Percentiles rank a stretch among this genome's conserved stretches.
These are phyloP conservation scores for Salmo trutta DNA, from an alignment of 2,797 vertebrate genomes.

Conservation along the genomic window DNA sequence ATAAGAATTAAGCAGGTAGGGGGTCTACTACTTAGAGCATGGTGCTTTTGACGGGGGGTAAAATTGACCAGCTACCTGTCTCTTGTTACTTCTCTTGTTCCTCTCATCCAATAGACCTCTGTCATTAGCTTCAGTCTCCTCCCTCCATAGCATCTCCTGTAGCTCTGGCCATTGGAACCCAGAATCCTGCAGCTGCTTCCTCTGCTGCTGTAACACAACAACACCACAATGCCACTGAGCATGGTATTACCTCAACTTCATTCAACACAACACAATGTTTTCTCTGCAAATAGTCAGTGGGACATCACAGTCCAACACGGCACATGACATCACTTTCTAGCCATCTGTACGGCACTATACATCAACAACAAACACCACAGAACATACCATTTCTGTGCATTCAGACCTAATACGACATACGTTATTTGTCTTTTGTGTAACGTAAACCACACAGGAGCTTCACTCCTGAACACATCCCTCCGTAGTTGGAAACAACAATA, in stretches of 20 bases:
- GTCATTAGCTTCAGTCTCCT: slow-evolving; percentile 71
- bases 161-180: slow-evolving; percentile 81
- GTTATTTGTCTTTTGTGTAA: background rate
- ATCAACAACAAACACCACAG: background rate
- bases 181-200: slow-evolving; percentile 74
- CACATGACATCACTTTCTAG: background rate
- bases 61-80: slow-evolving; percentile 69
- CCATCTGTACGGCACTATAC: background rate
- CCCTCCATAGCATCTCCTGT: slow-evolving; percentile 71
- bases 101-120: slow-evolving; percentile 66
- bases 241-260: background rate
- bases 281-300: background rate
- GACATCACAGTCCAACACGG: background rate
- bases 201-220: slow-evolving; percentile 72
- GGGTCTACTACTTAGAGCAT: background rate
- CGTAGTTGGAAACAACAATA: background rate
- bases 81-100: slow-evolving; percentile 69
- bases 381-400: background rate
- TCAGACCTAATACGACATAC: background rate
- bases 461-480: background rate
- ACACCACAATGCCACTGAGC: background rate
- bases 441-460: background rate
- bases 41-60: background rate
- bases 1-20: background rate
- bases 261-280: background rate